Evolutionary conservation across 2,888 invertebrate species (phyloP).

Genomic region (Galeruca laticollis): DNA sequence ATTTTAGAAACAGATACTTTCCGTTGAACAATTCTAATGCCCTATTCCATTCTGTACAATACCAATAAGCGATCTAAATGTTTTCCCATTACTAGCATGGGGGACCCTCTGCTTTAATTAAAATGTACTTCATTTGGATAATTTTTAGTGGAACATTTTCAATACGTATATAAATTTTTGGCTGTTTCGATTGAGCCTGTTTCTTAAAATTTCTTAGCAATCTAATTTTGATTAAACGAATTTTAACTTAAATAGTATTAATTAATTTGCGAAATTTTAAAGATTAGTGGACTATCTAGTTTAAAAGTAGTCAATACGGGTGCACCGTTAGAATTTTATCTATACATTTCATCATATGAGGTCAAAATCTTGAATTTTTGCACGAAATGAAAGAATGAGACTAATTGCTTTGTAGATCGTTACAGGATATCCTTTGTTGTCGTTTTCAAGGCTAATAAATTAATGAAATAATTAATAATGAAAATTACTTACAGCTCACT

Average conservation of each 20-base stretch:
- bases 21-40: no score
- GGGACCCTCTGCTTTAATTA: no score
- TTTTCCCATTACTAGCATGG: no score
- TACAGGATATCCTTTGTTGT: neutral
- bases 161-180: neutral
- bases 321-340: slow-evolving; percentile 15
- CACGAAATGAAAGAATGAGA: neutral
- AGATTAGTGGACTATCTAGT: neutral
- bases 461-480: neutral
- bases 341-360: neutral
- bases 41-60: no score
- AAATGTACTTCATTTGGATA: neutral
- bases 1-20: no score
- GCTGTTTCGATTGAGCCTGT: neutral
- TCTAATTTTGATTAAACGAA: slow-evolving; percentile 3
- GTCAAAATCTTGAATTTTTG: neutral
- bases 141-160: neutral
- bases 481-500: no score
- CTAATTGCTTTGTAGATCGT: neutral
- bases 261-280: neutral
- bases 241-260: neutral
- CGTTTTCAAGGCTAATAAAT: neutral
- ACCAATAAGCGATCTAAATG: no score
- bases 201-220: neutral
- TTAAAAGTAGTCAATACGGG: neutral